These are phyloP conservation scores for Fulmarus glacialis DNA, from an alignment of 2,113 vertebrate species.

Conservation along the genomic window DNA sequence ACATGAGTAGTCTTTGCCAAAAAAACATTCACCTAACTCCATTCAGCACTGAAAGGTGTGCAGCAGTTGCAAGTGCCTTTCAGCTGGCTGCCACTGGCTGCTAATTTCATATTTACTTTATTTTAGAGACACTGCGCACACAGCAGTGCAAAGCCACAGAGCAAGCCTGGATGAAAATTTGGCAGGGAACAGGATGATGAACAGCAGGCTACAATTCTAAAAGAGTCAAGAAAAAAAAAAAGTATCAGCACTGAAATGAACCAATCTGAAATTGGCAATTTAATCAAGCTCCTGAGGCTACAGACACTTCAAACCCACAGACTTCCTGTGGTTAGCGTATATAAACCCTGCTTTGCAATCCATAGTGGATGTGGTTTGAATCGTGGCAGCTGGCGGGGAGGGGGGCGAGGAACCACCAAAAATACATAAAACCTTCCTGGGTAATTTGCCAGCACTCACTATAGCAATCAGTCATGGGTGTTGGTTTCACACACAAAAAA, in stretches of 20 bases:
- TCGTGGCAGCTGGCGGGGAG: neutral
- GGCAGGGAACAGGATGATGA: neutral
- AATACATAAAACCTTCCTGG: neutral
- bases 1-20: neutral
- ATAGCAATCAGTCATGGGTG: neutral
- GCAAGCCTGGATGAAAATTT: neutral
- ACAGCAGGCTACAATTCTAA: neutral
- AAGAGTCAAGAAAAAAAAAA: neutral
- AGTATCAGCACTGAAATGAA: neutral
- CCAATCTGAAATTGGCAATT: neutral
- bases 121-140: neutral
- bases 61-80: neutral
- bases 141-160: neutral
- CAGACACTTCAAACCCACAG: neutral
- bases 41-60: neutral
- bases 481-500: neutral
- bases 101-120: neutral
- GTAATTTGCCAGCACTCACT: neutral
- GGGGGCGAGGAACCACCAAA: neutral
- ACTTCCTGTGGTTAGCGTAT: neutral
- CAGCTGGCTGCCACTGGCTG: neutral
- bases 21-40: neutral
- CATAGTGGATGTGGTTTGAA: neutral
- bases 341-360: neutral
- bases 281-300: neutral